Conservation (phyloP, 2,888 invertebrate genomes). For the Phania funesta region DNA sequence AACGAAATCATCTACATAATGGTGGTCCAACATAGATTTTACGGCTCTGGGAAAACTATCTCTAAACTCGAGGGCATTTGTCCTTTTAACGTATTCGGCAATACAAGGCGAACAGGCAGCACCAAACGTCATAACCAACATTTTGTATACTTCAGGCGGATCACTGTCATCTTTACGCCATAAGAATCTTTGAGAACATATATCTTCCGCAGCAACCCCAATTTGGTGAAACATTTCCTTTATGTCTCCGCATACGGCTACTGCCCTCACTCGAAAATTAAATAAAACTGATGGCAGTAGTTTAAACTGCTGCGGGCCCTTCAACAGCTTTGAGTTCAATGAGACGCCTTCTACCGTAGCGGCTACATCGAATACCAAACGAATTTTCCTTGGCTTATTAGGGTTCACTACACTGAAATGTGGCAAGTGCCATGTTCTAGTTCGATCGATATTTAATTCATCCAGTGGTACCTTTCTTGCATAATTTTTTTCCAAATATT, state of each 20-base stretch:
- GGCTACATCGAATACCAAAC: conserved; percentile 7
- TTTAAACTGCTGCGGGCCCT: conserved; percentile 14
- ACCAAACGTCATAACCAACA: conserved; percentile 34
- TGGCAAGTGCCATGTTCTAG: not conserved
- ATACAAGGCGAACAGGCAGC: not conserved
- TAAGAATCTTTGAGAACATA: not conserved
- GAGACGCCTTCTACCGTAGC: not conserved
- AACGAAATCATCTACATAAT: too few species aligned
- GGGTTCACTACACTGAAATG: conserved; percentile 15
- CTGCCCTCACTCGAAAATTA: conserved; percentile 14
- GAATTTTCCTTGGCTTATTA: conserved; percentile 5
- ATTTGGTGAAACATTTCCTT: conserved; percentile 34
- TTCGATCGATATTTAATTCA: too few species aligned
- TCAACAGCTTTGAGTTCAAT: conserved; percentile 4
- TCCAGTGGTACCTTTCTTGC: too few species aligned
- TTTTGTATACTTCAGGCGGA: not conserved
- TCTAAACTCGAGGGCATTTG: conserved; percentile 32
- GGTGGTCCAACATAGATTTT: conserved; percentile 33
- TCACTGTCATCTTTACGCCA: not conserved
- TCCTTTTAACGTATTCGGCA: conserved; percentile 20
- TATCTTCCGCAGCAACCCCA: not conserved
- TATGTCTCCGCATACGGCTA: conserved; percentile 18
- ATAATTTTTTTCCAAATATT: too few species aligned
- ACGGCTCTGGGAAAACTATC: conserved; percentile 53
- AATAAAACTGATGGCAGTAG: conserved; percentile 24